A percentile compares a stretch with the other conserved stretches of the same genome.
Evolutionary conservation across 2,113 vertebrate genomes (phyloP).

Genomic region (Hippopotamus amphibius): DNA sequence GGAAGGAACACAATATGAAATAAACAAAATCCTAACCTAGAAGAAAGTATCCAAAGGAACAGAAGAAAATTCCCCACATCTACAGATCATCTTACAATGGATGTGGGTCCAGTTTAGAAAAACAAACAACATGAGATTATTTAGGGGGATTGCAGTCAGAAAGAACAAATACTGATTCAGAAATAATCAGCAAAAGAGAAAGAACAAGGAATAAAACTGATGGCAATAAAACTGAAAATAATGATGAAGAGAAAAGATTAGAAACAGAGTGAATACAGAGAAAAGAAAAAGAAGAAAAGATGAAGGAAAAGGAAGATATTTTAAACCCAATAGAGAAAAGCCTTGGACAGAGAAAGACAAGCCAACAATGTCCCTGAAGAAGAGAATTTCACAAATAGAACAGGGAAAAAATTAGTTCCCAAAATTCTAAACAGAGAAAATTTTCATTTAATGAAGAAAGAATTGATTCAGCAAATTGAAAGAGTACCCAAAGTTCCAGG

Average conservation of each 20-base stretch:
- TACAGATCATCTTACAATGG: not conserved
- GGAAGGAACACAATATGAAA: not conserved
- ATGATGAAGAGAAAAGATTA: not conserved
- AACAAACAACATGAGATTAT: not conserved
- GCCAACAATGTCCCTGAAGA: not conserved
- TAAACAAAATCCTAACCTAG: not conserved
- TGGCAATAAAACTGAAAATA: not conserved
- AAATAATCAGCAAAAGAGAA: not conserved
- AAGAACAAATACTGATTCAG: not conserved
- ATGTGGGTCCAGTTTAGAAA: not conserved
- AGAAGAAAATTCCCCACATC: not conserved
- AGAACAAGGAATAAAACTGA: not conserved
- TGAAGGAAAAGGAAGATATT: not conserved
- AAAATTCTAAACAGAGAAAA: not conserved
- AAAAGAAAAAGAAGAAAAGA: not conserved
- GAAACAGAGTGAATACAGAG: not conserved
- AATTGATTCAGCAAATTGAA: not conserved
- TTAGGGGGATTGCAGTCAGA: not conserved
- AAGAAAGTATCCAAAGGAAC: not conserved
- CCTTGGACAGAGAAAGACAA: not conserved
- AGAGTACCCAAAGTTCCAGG: not conserved
- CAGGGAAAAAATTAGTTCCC: not conserved
- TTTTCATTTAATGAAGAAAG: slow-evolving; percentile 30
- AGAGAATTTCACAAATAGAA: slow-evolving; percentile 3
- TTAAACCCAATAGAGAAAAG: not conserved